phyloP scores from a whole-genome alignment of 2,113 vertebrate species.

The Carassius gibelio region DNA sequence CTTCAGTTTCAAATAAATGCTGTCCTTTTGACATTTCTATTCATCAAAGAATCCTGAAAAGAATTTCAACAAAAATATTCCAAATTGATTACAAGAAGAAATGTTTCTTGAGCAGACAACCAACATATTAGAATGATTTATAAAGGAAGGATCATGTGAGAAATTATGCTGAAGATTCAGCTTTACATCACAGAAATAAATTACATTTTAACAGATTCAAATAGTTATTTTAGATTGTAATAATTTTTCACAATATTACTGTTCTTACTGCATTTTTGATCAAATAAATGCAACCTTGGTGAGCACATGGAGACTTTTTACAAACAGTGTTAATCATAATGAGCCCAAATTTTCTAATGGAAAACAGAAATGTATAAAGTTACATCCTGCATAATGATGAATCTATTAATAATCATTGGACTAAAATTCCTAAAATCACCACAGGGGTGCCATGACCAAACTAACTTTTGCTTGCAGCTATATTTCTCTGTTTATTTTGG shows the following conservation, averaged over 20 bases:
- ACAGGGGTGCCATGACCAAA: background rate
- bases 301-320: background rate
- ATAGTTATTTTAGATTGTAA: background rate
- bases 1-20: background rate
- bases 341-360: background rate
- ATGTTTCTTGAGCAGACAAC: background rate
- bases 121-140: background rate
- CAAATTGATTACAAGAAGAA: background rate
- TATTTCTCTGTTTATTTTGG: background rate
- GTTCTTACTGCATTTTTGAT: background rate
- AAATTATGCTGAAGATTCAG: background rate
- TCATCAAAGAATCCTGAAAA: background rate
- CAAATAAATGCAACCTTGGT: background rate
- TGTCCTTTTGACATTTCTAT: background rate
- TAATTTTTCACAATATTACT: background rate
- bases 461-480: background rate
- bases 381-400: background rate
- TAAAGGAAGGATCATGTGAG: background rate
- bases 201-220: background rate
- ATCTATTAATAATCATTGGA: background rate
- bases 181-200: too few relatives aligned
- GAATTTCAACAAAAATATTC: background rate
- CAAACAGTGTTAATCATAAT: background rate
- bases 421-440: background rate
- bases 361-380: background rate